Evolutionary conservation across 2,797 vertebrate genomes (phyloP).

Genomic region (Urocyon cinereoargenteus): DNA sequence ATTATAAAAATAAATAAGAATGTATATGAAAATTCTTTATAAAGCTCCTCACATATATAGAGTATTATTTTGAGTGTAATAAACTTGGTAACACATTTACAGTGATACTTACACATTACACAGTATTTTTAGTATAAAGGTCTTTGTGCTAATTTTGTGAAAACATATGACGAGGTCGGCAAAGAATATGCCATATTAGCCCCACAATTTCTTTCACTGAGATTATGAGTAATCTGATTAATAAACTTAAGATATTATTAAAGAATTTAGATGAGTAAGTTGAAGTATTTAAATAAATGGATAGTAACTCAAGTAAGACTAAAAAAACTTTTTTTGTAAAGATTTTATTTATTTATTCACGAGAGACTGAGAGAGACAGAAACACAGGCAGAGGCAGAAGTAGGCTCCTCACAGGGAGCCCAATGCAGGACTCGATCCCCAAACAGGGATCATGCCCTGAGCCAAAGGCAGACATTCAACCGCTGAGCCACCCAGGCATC

Average conservation of each 20-base stretch:
- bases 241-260: neutral
- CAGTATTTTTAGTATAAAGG: neutral
- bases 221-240: neutral
- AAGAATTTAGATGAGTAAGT: neutral
- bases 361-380: too few relatives aligned
- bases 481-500: too few relatives aligned
- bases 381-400: too few relatives aligned
- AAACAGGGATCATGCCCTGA: too few relatives aligned
- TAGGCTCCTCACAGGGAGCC: too few relatives aligned
- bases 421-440: too few relatives aligned
- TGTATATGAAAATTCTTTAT: neutral
- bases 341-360: too few relatives aligned
- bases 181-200: neutral
- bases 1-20: neutral
- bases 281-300: neutral
- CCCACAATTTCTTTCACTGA: neutral
- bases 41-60: neutral
- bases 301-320: slow-evolving; percentile 11
- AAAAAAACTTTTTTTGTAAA: neutral
- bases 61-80: neutral
- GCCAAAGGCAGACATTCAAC: too few relatives aligned
- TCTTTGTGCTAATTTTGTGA: neutral
- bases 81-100: neutral
- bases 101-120: neutral
- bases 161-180: neutral